These are phyloP conservation scores for Athrips mouffetella DNA, from an alignment of 2,888 invertebrate genomes.

Conservation along the genomic window DNA sequence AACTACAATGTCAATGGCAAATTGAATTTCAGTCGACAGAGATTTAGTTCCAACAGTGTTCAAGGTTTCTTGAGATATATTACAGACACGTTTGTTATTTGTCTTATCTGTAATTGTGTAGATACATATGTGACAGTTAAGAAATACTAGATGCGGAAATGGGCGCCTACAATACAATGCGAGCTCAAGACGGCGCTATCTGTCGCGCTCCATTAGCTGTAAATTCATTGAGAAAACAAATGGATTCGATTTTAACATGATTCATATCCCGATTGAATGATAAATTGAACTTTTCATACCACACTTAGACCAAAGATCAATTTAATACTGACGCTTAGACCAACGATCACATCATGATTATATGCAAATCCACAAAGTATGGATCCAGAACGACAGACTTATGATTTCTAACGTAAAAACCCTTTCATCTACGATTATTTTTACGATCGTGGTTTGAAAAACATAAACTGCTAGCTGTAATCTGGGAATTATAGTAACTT, in stretches of 20 bases:
- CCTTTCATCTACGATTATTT: conserved; percentile 30
- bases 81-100: conserved; percentile 1
- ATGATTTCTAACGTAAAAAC: conserved; percentile 14
- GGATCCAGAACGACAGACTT: no score
- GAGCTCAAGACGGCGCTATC: conserved; percentile 45
- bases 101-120: conserved; percentile 1
- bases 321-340: background rate
- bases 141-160: conserved; percentile 65
- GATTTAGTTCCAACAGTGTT: no score
- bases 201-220: conserved; percentile 51
- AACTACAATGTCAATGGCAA: conserved; percentile 34
- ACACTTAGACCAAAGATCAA: background rate
- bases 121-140: conserved; percentile 35
- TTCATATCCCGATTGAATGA: conserved; percentile 41
- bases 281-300: conserved; percentile 9
- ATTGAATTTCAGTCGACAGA: conserved; percentile 29
- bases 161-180: conserved; percentile 32
- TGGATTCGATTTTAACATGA: conserved; percentile 38
- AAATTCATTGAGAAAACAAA: conserved; percentile 51
- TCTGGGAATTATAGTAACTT: conserved; percentile 42
- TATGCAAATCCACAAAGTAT: no score
- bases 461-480: conserved; percentile 40
- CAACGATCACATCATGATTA: background rate
- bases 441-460: conserved; percentile 38
- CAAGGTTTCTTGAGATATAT: conserved; percentile 15